Conservation (phyloP, 2,113 vertebrate genomes). For the Sula dactylatra region DNA sequence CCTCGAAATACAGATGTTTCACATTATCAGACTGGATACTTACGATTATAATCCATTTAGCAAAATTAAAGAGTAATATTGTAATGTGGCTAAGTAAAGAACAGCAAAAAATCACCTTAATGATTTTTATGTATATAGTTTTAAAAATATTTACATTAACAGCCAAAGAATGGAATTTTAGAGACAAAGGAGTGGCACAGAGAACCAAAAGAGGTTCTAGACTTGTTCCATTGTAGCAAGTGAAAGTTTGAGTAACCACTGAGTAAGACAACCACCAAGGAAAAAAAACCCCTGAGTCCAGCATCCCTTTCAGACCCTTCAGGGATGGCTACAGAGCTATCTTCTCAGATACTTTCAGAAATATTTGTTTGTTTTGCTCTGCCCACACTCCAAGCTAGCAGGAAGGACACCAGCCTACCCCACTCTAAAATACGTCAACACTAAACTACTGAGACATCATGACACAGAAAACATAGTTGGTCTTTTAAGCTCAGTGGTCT, state of each 20-base stretch:
- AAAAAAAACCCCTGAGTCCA: rapidly evolving
- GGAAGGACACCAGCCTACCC: background rate
- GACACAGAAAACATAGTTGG: background rate
- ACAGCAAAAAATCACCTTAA: background rate
- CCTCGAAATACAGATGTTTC: background rate
- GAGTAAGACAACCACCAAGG: background rate
- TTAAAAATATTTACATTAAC: background rate
- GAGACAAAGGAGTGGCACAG: background rate
- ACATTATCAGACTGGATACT: background rate
- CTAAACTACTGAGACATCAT: background rate
- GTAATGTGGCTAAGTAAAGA: background rate
- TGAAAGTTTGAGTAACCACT: background rate
- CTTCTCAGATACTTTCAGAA: background rate
- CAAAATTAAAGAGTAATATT: background rate
- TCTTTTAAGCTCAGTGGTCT: background rate
- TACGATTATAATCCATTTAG: background rate
- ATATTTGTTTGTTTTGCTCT: background rate
- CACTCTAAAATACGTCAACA: background rate
- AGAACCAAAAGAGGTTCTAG: background rate
- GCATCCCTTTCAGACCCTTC: background rate
- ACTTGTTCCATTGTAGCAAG: background rate
- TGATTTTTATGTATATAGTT: background rate
- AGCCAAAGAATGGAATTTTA: background rate
- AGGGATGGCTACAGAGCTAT: background rate
- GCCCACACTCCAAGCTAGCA: background rate